Conservation (phyloP, 2,113 vertebrate genomes). For the Cisticola juncidis region DNA sequence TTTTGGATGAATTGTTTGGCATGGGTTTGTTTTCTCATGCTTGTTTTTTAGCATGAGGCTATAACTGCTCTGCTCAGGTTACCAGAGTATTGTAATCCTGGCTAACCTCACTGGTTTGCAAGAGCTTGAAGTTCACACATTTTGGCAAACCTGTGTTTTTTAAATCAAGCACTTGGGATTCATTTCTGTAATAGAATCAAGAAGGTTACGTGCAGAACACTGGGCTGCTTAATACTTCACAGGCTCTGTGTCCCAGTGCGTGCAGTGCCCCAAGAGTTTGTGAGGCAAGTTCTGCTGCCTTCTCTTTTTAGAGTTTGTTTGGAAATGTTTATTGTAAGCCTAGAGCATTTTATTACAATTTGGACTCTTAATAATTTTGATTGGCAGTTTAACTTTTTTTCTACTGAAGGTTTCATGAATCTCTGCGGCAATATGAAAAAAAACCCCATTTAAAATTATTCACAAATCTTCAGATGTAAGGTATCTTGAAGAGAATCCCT, state of each 20-base stretch:
- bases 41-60: neutral
- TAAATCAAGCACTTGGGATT: neutral
- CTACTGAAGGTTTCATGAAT: neutral
- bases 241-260: neutral
- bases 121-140: constrained; percentile 1
- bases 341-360: constrained; percentile 10
- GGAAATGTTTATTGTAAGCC: constrained; percentile 1
- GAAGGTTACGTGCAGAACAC: neutral
- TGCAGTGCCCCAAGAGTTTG: neutral
- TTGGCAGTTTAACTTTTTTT: neutral
- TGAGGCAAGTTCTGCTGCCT: neutral
- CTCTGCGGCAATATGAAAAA: neutral
- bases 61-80: neutral
- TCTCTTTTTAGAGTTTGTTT: neutral
- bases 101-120: neutral
- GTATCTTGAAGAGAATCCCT: neutral
- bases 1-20: neutral
- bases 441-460: neutral
- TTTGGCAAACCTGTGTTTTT: neutral
- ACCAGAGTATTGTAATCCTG: neutral
- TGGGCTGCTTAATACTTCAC: neutral
- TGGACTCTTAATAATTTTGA: neutral
- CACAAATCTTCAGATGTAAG: neutral
- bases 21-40: neutral
- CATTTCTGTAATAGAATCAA: constrained; percentile 2